Percentiles rank a stretch among this genome's conserved stretches.
Conservation (phyloP, 2,797 vertebrate genomes). For the Melanotaenia boesemani region DNA sequence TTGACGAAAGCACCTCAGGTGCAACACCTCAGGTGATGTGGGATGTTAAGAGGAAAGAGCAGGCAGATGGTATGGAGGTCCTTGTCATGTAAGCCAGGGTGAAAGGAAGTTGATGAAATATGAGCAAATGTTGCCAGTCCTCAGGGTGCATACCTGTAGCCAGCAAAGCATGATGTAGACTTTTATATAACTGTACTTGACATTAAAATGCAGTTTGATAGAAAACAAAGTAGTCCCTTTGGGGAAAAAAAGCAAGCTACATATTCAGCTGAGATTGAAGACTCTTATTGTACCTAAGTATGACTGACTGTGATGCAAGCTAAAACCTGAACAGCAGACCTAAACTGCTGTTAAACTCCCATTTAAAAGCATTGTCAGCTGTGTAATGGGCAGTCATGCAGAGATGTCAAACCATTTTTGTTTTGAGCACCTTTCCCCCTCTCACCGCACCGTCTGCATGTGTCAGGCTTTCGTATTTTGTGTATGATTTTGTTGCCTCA, state of each 20-base stretch:
- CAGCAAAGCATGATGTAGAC: slow-evolving; percentile 16
- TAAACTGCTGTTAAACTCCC: slow-evolving; percentile 19
- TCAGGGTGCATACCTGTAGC: slow-evolving; percentile 40
- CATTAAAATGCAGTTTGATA: slow-evolving; percentile 15
- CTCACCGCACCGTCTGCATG: slow-evolving; percentile 28
- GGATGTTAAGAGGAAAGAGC: slow-evolving; percentile 25
- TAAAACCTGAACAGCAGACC: slow-evolving; percentile 5
- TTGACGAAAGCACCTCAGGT: slow-evolving; percentile 32
- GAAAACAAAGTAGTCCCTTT: slow-evolving; percentile 5
- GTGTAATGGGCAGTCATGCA: slow-evolving; percentile 37
- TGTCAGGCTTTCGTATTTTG: slow-evolving; percentile 50
- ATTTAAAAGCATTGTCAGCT: slow-evolving; percentile 44
- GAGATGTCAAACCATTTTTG: slow-evolving; percentile 45
- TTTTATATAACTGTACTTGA: slow-evolving; percentile 32
- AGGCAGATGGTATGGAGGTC: slow-evolving; percentile 25
- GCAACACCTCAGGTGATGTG: slow-evolving; percentile 37
- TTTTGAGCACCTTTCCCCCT: slow-evolving; percentile 18
- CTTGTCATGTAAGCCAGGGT: slow-evolving; percentile 21
- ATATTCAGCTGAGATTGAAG: neutral
- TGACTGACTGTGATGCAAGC: neutral
- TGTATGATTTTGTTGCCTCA: slow-evolving; percentile 65
- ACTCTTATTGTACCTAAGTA: neutral
- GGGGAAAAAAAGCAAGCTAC: neutral
- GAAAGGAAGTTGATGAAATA: slow-evolving; percentile 35
- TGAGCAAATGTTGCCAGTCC: slow-evolving; percentile 41